Base-by-base conservation (phyloP, 2,113 vertebrate species). In the Morone saxatilis region DNA sequence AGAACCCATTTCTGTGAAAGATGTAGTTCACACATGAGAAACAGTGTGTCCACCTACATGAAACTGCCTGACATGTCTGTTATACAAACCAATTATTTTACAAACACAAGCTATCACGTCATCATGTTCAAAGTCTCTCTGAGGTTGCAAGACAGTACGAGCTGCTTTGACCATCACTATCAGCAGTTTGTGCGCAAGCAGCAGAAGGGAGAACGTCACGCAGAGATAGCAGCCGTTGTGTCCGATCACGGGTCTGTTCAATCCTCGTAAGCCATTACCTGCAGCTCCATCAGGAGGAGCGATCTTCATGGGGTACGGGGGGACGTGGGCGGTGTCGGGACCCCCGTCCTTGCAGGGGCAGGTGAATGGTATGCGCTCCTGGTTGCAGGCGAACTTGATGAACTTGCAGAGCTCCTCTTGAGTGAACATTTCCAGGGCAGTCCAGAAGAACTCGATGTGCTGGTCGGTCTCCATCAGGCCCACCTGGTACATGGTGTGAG, bases 401-500 rank as follows among this genome's bases (percentile, higher is more conserved):
- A 99, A 99, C 92, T 98, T 99, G 95, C 98, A 99, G 77, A 99
- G 97, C 91, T 99, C 98, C 95, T 99, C 98, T 94, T 99, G 98
- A 0, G 98, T 96, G 93, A 99, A 99, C 94, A 96, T 96, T 94
- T 99, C 98, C 84, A 99, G 81, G 0, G 98, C 98, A 0, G 96
- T 96, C 98, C 98, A 99, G 96, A 99, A 99, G 86, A 97, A 99
- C 93, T 99, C 98, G 0, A 99, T 99, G 94, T 99, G 98, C 92
- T 98, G 98, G 84, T 99, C 98, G 0, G 98, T 99, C 89, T 99
- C 98, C 98, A 99, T 99, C 87, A 99, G 93, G 4, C 98, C 98
- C 81, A 99, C 98, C 92, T 99, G 98, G 92, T 99, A 99, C 98
- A 99, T 99, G 83, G 98, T 99, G 94, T 99, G 98, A 60, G 98